phyloP scores from a whole-genome alignment of 2,113 vertebrate species.

The Paraplagusia blochii region DNA sequence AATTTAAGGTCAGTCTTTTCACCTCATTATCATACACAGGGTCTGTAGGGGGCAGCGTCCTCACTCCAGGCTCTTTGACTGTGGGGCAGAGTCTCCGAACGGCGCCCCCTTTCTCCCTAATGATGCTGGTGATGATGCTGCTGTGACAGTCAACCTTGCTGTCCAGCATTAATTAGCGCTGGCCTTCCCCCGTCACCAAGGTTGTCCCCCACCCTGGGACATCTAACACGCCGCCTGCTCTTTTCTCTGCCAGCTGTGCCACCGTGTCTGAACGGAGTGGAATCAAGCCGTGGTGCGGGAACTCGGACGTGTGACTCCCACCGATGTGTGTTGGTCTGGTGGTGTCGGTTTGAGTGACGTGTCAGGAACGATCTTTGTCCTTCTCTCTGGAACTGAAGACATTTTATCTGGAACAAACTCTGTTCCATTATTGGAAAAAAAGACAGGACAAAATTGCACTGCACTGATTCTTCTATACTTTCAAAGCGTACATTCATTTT shows the following conservation, averaged over 20 bases:
- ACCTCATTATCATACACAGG: conserved; percentile 51
- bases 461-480: too few relatives aligned
- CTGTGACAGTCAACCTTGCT: conserved; percentile 56
- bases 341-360: conserved; percentile 40
- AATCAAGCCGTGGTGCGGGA: conserved; percentile 52
- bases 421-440: too few relatives aligned
- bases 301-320: conserved; percentile 68
- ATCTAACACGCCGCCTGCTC: conserved; percentile 74
- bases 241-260: conserved; percentile 81
- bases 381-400: conserved; percentile 34
- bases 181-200: conserved; percentile 77
- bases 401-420: too few relatives aligned
- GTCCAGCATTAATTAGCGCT: conserved; percentile 73
- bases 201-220: conserved; percentile 72
- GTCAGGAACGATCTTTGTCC: conserved; percentile 19
- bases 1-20: conserved; percentile 40
- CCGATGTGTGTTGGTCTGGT: conserved; percentile 57
- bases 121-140: conserved; percentile 14
- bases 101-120: conserved; percentile 30
- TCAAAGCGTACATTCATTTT: too few relatives aligned
- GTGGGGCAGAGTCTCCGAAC: conserved; percentile 61
- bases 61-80: conserved; percentile 39
- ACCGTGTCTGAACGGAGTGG: conserved; percentile 66
- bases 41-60: conserved; percentile 48
- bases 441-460: too few relatives aligned